Evolutionary conservation across 2,113 vertebrate species (phyloP).

Genomic region (Chelonoidis abingdonii): DNA sequence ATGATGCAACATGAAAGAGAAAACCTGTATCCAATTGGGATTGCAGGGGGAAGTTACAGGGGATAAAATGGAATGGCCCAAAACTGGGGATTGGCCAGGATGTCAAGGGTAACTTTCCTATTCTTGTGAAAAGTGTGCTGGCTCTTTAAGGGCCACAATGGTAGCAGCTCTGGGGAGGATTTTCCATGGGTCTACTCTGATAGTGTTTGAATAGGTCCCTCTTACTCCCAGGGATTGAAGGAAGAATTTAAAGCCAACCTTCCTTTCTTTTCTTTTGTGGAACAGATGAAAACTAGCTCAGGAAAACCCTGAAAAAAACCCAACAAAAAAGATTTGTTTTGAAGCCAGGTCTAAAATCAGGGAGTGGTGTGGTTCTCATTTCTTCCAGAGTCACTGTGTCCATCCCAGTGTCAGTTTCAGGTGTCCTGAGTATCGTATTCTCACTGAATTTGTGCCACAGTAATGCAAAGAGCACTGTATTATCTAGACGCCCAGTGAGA

Average conservation of each 20-base stretch:
- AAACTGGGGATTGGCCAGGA: rapidly evolving
- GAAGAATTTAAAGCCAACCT: neutral
- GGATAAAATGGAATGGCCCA: neutral
- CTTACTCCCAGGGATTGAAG: neutral
- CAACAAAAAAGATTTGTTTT: neutral
- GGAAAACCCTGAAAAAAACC: neutral
- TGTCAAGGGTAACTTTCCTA: neutral
- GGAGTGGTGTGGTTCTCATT: neutral
- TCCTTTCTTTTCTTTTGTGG: neutral
- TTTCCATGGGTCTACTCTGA: neutral
- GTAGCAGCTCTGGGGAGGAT: neutral
- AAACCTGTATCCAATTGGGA: neutral
- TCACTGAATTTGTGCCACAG: neutral
- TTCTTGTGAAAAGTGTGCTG: neutral
- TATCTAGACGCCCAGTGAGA: neutral
- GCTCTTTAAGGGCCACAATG: rapidly evolving
- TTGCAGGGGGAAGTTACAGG: neutral
- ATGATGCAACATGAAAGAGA: neutral
- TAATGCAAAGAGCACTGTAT: rapidly evolving
- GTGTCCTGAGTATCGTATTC: rapidly evolving
- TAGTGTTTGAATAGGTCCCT: neutral
- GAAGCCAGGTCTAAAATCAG: neutral
- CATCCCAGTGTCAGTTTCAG: neutral
- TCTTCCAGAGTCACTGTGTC: rapidly evolving
- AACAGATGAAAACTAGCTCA: neutral